Conservation (phyloP, 1,140 invertebrate genomes). For the Drosophila jambulina region DNA sequence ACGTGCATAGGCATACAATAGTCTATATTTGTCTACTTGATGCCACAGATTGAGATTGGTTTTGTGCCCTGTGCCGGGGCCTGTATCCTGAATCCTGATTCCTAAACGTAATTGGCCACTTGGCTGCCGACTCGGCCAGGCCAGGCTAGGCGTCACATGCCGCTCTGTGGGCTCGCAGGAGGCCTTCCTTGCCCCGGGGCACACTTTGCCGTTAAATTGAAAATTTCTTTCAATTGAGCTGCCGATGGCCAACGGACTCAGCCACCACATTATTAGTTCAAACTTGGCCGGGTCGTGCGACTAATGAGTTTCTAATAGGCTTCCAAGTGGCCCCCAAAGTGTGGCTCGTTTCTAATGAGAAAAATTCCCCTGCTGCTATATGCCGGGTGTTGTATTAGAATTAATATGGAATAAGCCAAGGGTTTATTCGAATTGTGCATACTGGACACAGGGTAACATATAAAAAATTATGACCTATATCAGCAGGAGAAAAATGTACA, state of each 20-base stretch:
- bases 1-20: conserved; percentile 58
- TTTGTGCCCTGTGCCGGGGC: conserved; percentile 45
- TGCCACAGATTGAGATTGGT: conserved; percentile 76
- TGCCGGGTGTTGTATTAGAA: conserved; percentile 3
- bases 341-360: conserved; percentile 54
- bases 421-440: background rate
- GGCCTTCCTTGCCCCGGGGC: background rate
- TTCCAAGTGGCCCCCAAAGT: conserved; percentile 48
- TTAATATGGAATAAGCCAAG: background rate
- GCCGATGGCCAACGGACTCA: conserved; percentile 1
- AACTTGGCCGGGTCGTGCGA: conserved; percentile 56
- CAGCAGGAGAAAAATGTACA: background rate
- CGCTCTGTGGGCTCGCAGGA: conserved; percentile 12
- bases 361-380: conserved; percentile 46
- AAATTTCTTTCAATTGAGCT: conserved; percentile 72
- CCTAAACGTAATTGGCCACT: conserved; percentile 68
- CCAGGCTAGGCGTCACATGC: conserved; percentile 27
- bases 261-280: conserved; percentile 78
- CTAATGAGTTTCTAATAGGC: conserved; percentile 81
- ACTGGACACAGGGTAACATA: background rate
- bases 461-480: background rate
- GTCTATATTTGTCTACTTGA: conserved; percentile 82
- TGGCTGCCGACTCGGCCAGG: conserved; percentile 26
- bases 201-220: conserved; percentile 65
- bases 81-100: conserved; percentile 12